phyloP scores from a whole-genome alignment of 2,113 vertebrate genomes.

The Bos indicus region DNA sequence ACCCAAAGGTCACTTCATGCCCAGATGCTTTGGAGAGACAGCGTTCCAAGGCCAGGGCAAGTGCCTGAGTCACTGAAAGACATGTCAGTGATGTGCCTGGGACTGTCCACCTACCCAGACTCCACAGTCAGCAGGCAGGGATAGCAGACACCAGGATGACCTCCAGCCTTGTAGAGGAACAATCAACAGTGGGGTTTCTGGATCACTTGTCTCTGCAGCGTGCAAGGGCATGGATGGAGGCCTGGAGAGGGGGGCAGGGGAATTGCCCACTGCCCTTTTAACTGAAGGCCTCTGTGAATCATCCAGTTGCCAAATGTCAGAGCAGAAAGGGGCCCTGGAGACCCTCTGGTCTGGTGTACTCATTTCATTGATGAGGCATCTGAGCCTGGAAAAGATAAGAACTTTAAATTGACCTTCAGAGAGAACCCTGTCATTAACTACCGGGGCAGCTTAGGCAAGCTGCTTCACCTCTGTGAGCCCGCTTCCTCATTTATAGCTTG shows the following conservation, averaged over 20 bases:
- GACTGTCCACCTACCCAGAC: neutral
- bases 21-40: neutral
- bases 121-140: neutral
- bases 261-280: slow-evolving; percentile 1
- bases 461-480: neutral
- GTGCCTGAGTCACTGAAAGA: neutral
- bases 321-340: slow-evolving; percentile 20
- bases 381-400: neutral
- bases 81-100: neutral
- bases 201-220: neutral
- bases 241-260: neutral
- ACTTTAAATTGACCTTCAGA: neutral
- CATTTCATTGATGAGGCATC: neutral
- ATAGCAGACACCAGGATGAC: neutral
- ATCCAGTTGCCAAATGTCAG: slow-evolving; percentile 17
- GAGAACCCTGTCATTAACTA: neutral
- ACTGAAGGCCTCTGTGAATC: slow-evolving; percentile 18
- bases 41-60: neutral
- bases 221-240: neutral
- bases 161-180: neutral
- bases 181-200: neutral
- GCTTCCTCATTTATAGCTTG: neutral
- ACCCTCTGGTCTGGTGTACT: neutral
- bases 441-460: neutral
- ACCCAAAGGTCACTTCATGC: neutral